These are phyloP conservation scores for Mesocricetus auratus DNA, from an alignment of 2,113 vertebrate species.

Conservation along the genomic window DNA sequence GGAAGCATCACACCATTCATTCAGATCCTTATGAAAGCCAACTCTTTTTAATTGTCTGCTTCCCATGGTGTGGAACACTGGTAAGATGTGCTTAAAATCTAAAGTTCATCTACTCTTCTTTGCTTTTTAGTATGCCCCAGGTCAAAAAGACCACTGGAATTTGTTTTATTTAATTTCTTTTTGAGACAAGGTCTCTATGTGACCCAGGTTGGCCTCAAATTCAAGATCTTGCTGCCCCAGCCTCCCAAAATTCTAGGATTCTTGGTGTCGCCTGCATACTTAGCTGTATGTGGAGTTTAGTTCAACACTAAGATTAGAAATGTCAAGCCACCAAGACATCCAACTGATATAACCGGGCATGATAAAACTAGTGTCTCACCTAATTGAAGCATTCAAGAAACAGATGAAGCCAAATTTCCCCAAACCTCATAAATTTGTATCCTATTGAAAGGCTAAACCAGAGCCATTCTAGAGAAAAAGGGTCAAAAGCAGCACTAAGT, in stretches of 20 bases:
- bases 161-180: not conserved
- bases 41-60: not conserved
- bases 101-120: not conserved
- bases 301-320: not conserved
- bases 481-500: no score
- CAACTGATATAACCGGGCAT: not conserved
- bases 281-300: not conserved
- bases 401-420: not conserved
- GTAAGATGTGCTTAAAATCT: not conserved
- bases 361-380: not conserved
- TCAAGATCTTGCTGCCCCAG: not conserved
- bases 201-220: not conserved
- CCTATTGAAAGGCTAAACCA: no score
- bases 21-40: not conserved
- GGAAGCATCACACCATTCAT: no score
- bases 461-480: no score
- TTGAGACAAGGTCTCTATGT: not conserved
- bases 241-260: not conserved
- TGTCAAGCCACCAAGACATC: not conserved
- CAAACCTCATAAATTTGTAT: not conserved
- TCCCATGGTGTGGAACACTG: accelerated
- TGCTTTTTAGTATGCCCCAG: not conserved
- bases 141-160: not conserved
- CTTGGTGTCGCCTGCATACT: no score
- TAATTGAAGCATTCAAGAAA: not conserved